Percentiles rank a stretch among this genome's conserved stretches.
Conservation (phyloP, 2,888 invertebrate genomes). For the Caenorhabditis sinica region DNA sequence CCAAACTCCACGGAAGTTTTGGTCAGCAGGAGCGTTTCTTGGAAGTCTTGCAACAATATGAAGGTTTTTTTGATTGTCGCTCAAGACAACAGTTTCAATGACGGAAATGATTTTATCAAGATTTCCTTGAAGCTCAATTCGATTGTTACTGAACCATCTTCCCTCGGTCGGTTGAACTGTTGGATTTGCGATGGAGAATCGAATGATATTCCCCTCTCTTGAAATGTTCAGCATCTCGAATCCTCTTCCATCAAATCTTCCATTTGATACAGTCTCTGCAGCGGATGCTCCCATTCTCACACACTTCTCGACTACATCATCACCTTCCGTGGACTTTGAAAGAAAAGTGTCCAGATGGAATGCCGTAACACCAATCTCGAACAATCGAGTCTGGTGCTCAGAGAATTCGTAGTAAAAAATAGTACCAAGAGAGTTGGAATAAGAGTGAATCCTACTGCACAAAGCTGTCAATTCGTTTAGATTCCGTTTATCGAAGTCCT, state of each 20-base stretch:
- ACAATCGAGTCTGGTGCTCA: not conserved
- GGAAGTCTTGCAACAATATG: constrained; percentile 18
- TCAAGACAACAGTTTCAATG: constrained; percentile 23
- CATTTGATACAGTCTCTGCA: constrained; percentile 1
- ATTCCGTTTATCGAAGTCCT: not conserved
- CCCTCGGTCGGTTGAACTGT: constrained; percentile 3
- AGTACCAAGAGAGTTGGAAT: constrained; percentile 7
- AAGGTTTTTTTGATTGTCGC: not conserved
- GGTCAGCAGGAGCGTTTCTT: not conserved
- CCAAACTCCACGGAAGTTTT: not conserved
- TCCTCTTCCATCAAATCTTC: constrained; percentile 23
- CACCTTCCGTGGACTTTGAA: not conserved
- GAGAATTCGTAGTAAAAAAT: not conserved
- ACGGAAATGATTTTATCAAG: not conserved
- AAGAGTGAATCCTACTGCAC: not conserved
- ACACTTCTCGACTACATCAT: constrained; percentile 15
- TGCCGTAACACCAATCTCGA: constrained; percentile 2
- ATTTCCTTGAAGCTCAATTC: not conserved
- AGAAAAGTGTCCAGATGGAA: not conserved
- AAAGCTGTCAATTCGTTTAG: not conserved
- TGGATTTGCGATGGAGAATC: constrained; percentile 30
- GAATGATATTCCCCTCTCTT: not conserved
- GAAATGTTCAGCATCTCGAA: constrained; percentile 1
- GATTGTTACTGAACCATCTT: constrained; percentile 8
- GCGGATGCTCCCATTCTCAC: constrained; percentile 35